phyloP scores from a whole-genome alignment of 1,140 invertebrate species.

The Frieseomelitta varia region DNA sequence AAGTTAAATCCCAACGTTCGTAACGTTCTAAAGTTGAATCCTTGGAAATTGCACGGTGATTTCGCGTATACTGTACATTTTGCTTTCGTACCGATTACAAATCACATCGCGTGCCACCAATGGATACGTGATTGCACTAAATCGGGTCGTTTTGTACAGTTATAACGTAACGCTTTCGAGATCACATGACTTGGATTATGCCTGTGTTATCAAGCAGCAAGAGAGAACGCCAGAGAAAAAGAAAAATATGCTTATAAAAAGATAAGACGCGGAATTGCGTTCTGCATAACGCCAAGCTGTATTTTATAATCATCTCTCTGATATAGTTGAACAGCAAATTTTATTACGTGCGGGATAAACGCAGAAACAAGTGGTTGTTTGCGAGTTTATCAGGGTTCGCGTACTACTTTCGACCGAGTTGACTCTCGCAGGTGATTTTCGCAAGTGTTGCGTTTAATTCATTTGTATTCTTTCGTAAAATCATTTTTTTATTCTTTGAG shows the following conservation, averaged over 20 bases:
- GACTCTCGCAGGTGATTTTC: too few species aligned
- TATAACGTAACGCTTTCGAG: constrained; percentile 1
- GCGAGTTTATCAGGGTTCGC: not conserved
- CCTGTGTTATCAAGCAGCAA: not conserved
- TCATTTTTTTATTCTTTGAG: too few species aligned
- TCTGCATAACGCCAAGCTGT: too few species aligned
- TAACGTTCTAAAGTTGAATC: not conserved
- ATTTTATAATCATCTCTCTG: not conserved
- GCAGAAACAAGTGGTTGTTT: not conserved
- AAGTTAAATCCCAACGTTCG: not conserved
- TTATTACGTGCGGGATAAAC: not conserved
- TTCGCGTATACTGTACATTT: constrained; percentile 16
- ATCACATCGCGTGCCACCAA: constrained; percentile 22
- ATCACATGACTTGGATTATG: not conserved
- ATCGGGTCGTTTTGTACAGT: constrained; percentile 32
- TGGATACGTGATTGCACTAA: not conserved
- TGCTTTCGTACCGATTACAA: constrained; percentile 21
- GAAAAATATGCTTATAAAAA: not conserved
- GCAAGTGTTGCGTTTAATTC: too few species aligned
- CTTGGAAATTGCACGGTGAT: not conserved
- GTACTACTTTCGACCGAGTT: too few species aligned
- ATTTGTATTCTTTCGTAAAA: too few species aligned
- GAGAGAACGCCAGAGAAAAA: not conserved
- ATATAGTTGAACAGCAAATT: not conserved
- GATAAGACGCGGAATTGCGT: not conserved